A percentile compares a stretch with the other conserved stretches of the same genome.
phyloP scores from a whole-genome alignment of 1,140 invertebrate genomes.

The Drosophila ogumai region DNA sequence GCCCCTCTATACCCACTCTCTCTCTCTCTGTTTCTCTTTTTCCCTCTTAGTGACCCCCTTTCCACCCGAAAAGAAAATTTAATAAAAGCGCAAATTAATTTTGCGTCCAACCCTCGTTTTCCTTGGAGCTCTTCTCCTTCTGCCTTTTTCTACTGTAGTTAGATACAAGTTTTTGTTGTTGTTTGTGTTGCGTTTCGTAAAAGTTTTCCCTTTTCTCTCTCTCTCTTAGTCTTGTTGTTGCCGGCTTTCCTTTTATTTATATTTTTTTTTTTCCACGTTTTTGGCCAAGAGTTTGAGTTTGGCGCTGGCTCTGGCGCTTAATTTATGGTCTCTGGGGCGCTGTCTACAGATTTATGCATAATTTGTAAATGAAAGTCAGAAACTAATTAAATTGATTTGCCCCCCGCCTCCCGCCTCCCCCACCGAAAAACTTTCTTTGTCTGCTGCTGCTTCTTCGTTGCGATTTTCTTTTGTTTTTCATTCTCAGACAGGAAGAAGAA shows the following conservation, averaged over 20 bases:
- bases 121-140: constrained; percentile 13
- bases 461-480: constrained; percentile 41
- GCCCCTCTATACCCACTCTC: neutral
- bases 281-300: constrained; percentile 57
- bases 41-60: too few species aligned
- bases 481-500: constrained; percentile 13
- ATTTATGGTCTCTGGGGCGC: constrained; percentile 80
- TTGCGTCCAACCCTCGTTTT: constrained; percentile 73
- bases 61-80: constrained; percentile 60
- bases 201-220: constrained; percentile 50
- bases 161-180: constrained; percentile 75
- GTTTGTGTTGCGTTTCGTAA: constrained; percentile 57
- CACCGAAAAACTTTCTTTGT: constrained; percentile 34
- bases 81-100: constrained; percentile 83
- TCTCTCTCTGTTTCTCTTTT: too few species aligned
- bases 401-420: neutral
- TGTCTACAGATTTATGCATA: constrained; percentile 83
- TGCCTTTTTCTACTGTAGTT: constrained; percentile 58
- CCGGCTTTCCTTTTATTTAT: constrained; percentile 12
- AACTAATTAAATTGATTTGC: constrained; percentile 82
- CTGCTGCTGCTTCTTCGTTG: constrained; percentile 14
- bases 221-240: neutral
- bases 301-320: constrained; percentile 64
- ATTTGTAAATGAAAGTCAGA: constrained; percentile 83
- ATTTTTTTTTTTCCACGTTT: constrained; percentile 14